Base-by-base conservation (phyloP, 2,888 invertebrate species). In the Hydrotaea cyrtoneurina region DNA sequence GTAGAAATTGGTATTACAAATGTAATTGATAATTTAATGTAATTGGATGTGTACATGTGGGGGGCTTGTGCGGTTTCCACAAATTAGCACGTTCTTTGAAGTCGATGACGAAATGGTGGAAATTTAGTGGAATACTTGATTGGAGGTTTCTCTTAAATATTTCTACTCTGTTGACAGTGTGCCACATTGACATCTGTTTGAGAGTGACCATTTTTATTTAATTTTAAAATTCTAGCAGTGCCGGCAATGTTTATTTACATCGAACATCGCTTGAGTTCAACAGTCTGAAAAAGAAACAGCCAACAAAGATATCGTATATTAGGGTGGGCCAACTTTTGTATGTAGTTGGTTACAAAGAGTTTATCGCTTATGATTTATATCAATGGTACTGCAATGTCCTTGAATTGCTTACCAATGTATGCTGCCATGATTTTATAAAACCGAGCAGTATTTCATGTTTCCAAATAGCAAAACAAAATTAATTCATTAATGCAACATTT, bases 21-120 rank as follows among this genome's bases (percentile, higher is more conserved):
- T 43, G 69, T 43, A 50, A 43, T 43, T 59, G 23, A 26, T 59
- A 59, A 59, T 13, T 59, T 26, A 59, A 26, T 26, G 19, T 43
- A 36, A 36, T 43, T 19, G 53, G 53, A 4, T 7, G 59, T n/a
- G 23, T 10, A 55, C 55, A 59, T 23, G 59, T 59, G n/a, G 26
- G 26, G 23, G 59, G 23, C 50, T 23, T 39, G 69, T 46, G 43
- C n/a, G 53, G 19, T 26, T 36, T 50, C 19, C 19, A 62, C 3
- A 8, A n/a, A 11, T 39, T 46, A 39, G n/a, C 26, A 23, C 2
- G 55, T 43, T 66, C 0, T 13, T n/a, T 5, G 4, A 55, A 75
- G 23, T 78, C 2, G 64, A 85, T 86, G 86, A 86, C 83, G 86
- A 85, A 86, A 85, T 83, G 75, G 66, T 86, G 82, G 80, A 85